Conservation (phyloP, 2,888 invertebrate genomes). For the Chymomyza caudatula region DNA sequence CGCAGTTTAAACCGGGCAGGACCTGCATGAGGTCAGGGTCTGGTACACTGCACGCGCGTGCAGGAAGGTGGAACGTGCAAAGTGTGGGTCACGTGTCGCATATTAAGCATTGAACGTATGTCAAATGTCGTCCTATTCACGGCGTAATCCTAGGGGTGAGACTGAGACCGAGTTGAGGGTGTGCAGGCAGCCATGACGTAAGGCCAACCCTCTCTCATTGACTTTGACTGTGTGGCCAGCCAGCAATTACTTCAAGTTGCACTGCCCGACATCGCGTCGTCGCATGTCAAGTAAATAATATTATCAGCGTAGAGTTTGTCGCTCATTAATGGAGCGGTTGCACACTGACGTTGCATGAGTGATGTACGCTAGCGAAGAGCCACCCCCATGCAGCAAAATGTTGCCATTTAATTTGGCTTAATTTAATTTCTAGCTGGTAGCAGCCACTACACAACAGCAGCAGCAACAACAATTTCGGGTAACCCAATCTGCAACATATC, state of each 20-base stretch:
- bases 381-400: conserved; percentile 5
- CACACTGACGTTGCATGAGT: conserved; percentile 1
- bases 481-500: conserved; percentile 25
- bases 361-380: not conserved
- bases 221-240: conserved; percentile 61
- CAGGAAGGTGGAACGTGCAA: conserved; percentile 49
- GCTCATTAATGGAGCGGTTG: conserved; percentile 56
- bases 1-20: conserved; percentile 36
- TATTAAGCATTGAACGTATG: conserved; percentile 69
- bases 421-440: conserved; percentile 67
- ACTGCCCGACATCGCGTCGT: not conserved
- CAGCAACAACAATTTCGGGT: conserved; percentile 13
- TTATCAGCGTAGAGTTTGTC: conserved; percentile 60
- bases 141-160: conserved; percentile 17
- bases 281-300: conserved; percentile 56
- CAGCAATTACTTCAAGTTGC: conserved; percentile 46
- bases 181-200: conserved; percentile 62
- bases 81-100: conserved; percentile 70
- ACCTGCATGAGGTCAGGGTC: conserved; percentile 52
- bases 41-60: conserved; percentile 31
- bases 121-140: conserved; percentile 54
- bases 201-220: conserved; percentile 55
- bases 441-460: conserved; percentile 1
- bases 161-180: conserved; percentile 44
- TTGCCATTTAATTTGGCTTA: conserved; percentile 65